Evolutionary conservation across 2,113 vertebrate species (phyloP).

Genomic region (Apeltes quadracus): DNA sequence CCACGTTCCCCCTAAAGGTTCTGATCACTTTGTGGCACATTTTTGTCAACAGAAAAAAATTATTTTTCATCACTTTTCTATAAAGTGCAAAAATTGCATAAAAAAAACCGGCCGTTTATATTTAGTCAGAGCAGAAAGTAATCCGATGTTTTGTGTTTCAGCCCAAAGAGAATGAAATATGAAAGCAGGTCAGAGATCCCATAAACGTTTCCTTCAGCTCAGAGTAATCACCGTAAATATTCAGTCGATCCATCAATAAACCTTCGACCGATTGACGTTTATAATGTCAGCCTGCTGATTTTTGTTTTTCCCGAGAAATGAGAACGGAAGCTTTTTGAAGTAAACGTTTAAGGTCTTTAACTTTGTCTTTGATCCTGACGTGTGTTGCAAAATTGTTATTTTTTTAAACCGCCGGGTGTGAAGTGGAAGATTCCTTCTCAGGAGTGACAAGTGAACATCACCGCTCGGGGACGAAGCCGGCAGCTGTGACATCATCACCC

Average conservation of each 20-base stretch:
- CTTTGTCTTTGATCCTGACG: not conserved
- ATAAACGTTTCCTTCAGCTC: too few relatives aligned
- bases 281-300: not conserved
- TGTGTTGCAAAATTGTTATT: too few relatives aligned
- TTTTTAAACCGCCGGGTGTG: too few relatives aligned
- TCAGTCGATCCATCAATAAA: not conserved
- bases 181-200: not conserved
- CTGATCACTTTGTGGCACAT: too few relatives aligned
- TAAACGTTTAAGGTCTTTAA: not conserved
- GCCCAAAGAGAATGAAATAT: not conserved
- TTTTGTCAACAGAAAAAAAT: too few relatives aligned
- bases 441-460: not conserved
- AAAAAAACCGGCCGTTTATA: too few relatives aligned
- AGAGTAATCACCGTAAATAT: too few relatives aligned
- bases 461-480: slow-evolving; percentile 22
- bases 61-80: not conserved
- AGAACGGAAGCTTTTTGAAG: not conserved
- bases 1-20: too few relatives aligned
- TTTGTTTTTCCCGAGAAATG: not conserved
- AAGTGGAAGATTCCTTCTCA: not conserved
- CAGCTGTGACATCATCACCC: not conserved
- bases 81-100: not conserved
- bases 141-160: not conserved
- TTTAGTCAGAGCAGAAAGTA: not conserved
- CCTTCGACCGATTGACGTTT: not conserved